A percentile compares a stretch with the other conserved stretches of the same genome.
These are phyloP conservation scores for Alosa alosa DNA, from an alignment of 2,113 vertebrate genomes.

Conservation along the genomic window DNA sequence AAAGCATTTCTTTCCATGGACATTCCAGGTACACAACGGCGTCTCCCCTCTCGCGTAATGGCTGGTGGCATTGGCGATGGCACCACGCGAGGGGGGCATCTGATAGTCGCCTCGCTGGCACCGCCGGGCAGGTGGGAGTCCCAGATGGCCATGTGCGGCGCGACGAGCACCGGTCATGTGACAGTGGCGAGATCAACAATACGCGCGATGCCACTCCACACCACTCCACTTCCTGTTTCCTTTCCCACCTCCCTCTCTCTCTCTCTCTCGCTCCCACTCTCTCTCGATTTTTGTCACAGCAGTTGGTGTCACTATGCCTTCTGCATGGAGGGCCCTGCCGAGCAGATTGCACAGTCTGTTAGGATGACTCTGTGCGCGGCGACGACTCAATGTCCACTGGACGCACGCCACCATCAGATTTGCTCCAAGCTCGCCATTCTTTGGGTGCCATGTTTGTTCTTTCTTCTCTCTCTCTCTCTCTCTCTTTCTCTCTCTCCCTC, in stretches of 20 bases:
- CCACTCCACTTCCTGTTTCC: slow-evolving; percentile 68
- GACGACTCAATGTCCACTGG: slow-evolving; percentile 18
- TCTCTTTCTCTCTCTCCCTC: background rate
- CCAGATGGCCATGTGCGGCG: slow-evolving; percentile 62
- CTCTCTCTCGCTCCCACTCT: slow-evolving; percentile 17
- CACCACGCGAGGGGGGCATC: background rate
- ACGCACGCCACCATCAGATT: slow-evolving; percentile 23
- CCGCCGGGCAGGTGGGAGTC: slow-evolving; percentile 32
- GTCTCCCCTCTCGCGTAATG: too few relatives aligned
- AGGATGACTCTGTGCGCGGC: slow-evolving; percentile 59
- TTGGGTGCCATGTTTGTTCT: slow-evolving; percentile 14
- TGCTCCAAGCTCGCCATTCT: slow-evolving; percentile 38
- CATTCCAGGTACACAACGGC: too few relatives aligned
- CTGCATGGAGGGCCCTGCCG: slow-evolving; percentile 63
- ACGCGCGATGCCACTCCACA: slow-evolving; percentile 58
- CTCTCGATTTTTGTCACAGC: slow-evolving; percentile 50
- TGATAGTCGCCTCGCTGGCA: slow-evolving; percentile 18
- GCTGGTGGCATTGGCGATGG: background rate
- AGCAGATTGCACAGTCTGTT: slow-evolving; percentile 70
- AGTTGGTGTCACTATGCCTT: slow-evolving; percentile 68
- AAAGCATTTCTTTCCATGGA: too few relatives aligned
- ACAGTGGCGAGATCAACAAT: slow-evolving; percentile 42
- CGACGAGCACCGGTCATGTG: slow-evolving; percentile 60
- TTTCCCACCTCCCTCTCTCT: slow-evolving; percentile 44
- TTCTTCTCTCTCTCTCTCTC: slow-evolving; percentile 21